phyloP scores from a whole-genome alignment of 1,140 invertebrate species.

The Pissodes strobi region DNA sequence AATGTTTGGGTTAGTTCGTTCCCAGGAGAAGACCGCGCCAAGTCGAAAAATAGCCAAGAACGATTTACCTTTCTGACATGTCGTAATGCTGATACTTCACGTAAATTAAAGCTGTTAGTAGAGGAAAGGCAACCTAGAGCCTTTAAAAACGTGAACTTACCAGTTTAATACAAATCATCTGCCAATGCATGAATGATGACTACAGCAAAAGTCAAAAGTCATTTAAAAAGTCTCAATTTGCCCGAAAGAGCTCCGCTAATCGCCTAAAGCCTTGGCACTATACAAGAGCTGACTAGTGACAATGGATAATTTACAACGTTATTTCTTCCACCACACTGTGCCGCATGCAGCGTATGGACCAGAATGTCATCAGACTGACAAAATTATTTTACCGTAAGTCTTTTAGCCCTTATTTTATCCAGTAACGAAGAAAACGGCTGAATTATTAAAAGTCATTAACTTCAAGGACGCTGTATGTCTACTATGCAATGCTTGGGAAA shows the following conservation, averaged over 20 bases:
- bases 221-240: conserved; percentile 19
- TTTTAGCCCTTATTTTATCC: too few species aligned
- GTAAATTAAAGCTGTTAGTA: conserved; percentile 14
- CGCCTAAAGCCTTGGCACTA: background rate
- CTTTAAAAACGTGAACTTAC: conserved; percentile 8
- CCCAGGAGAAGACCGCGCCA: conserved; percentile 4
- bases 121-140: conserved; percentile 3
- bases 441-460: conserved; percentile 6
- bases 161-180: too few species aligned
- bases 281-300: conserved; percentile 14
- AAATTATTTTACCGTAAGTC: too few species aligned
- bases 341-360: background rate
- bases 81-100: conserved; percentile 11
- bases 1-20: too few species aligned
- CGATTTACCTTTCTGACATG: conserved; percentile 8
- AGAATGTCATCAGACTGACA: background rate
- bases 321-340: too few species aligned
- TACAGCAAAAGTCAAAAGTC: conserved; percentile 7
- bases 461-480: conserved; percentile 17
- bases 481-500: conserved; percentile 27
- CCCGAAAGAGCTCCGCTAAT: conserved; percentile 6
- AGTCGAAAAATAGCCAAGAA: conserved; percentile 12
- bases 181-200: conserved; percentile 21
- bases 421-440: background rate
- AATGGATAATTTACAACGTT: too few species aligned